Evolutionary conservation across 2,888 invertebrate species (phyloP).

Genomic region (Euplexia lucipara): DNA sequence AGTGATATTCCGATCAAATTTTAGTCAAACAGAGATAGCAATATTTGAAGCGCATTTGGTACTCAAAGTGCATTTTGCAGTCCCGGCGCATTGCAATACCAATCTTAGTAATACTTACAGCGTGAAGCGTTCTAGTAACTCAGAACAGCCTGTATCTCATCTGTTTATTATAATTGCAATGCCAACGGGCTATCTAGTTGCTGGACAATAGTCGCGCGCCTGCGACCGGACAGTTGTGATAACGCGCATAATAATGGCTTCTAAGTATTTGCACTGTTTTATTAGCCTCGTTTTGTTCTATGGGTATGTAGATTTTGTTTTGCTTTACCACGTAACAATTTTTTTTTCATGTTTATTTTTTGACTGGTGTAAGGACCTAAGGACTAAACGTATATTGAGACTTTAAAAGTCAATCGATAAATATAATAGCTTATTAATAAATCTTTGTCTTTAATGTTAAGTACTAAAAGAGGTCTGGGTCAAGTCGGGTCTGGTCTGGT

Average conservation of each 20-base stretch:
- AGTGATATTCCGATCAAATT: too few relatives aligned
- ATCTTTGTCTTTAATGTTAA: too few relatives aligned
- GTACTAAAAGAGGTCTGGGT: too few relatives aligned
- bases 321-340: background rate
- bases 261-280: slow-evolving; percentile 38
- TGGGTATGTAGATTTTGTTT: slow-evolving; percentile 41
- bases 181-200: slow-evolving; percentile 54
- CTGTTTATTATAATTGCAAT: slow-evolving; percentile 47
- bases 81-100: too few relatives aligned
- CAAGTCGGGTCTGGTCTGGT: too few relatives aligned
- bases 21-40: too few relatives aligned
- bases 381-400: too few relatives aligned
- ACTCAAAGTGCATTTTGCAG: background rate
- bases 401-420: too few relatives aligned
- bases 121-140: background rate
- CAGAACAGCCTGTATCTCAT: slow-evolving; percentile 39
- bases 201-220: slow-evolving; percentile 26
- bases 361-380: too few relatives aligned
- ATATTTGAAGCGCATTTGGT: too few relatives aligned
- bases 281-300: slow-evolving; percentile 31
- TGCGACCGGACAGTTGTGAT: slow-evolving; percentile 39
- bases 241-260: slow-evolving; percentile 45
- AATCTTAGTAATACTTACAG: too few relatives aligned
- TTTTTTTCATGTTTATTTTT: background rate
- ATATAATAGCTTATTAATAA: too few relatives aligned